Base-by-base conservation (phyloP, 2,113 vertebrate genomes). In the Zootoca vivipara region DNA sequence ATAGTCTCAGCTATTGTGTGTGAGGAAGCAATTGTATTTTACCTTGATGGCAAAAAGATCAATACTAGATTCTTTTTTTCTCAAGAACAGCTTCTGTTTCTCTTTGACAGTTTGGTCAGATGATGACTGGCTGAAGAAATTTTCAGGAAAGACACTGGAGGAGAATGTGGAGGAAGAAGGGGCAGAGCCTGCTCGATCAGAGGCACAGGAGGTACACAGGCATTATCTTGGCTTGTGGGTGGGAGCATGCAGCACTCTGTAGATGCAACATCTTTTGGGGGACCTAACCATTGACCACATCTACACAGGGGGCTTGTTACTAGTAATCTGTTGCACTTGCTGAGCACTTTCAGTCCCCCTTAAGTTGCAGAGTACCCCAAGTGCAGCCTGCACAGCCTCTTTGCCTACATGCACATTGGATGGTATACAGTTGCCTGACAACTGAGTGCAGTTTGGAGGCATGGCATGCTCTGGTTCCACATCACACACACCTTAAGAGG, bases 111-210 rank as follows among this genome's bases (percentile, higher is more conserved):
- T 99, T 84, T 99, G 99, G 98, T 98, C 99, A 0, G 99, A 99
- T 33, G 99, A 99, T 0, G 99, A 99, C 83, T 99, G 99, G 99
- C 94, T 99, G 92, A 99, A 99, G 96, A 99, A 98, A 92, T 99
- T 99, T 94, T 99, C 99, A 0, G 99, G 99, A 33, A 99, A 99
- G 94, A 99, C 98, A 0, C 87, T 97, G 64, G 98, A 99, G 89
- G 98, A 99, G 91, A 97, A 96, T 1, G 96, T 98, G 67, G 97
- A 94, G 1, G 98, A 97, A 52, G 96, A 95, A 88, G 97, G 95
- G 12, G 86, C 93, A 3, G 98, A 97, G 65, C 91, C 96, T 5
- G 92, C 96, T 85, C 97, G 95, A 79, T 73, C 95, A 62, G 96
- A 97, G 86, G 89, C 94, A 0, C 97, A 98, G 87, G 98, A 99